Conservation (phyloP, 2,797 vertebrate species). For the Eleutherodactylus coqui region DNA sequence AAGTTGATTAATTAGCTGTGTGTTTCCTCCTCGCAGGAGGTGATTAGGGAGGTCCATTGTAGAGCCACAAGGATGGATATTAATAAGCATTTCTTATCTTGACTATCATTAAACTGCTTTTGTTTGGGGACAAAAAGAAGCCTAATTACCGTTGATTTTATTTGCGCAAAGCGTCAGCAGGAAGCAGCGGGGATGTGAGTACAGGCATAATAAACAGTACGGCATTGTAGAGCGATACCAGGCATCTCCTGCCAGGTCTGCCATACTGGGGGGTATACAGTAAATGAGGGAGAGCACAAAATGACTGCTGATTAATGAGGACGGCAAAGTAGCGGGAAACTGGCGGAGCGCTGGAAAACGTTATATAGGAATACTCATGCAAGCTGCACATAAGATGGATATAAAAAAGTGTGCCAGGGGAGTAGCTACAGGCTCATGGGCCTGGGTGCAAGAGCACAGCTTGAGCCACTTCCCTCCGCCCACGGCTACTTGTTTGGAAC, state of each 20-base stretch:
- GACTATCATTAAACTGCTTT: conserved; percentile 50
- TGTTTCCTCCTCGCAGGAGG: conserved; percentile 47
- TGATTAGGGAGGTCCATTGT: conserved; percentile 40
- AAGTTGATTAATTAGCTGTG: conserved; percentile 33
- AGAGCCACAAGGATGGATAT: conserved; percentile 31
- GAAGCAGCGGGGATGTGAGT: conserved; percentile 19
- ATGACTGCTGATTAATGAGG: conserved; percentile 23
- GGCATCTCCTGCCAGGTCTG: conserved; percentile 21
- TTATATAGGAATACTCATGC: no score
- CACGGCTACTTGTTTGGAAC: no score
- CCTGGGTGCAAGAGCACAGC: no score
- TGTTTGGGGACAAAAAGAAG: conserved; percentile 54
- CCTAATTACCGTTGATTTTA: conserved; percentile 55
- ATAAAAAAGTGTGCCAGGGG: no score
- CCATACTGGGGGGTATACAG: background rate
- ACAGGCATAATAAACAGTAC: conserved; percentile 18
- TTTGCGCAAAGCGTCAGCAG: conserved; percentile 47
- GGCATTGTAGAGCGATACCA: conserved; percentile 5
- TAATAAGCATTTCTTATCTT: conserved; percentile 42
- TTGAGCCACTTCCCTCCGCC: no score
- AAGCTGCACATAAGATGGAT: no score
- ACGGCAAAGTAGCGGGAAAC: background rate
- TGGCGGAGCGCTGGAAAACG: background rate
- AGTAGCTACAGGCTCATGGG: no score
- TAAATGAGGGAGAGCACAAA: background rate